These are phyloP conservation scores for Sciurus vulgaris DNA, from an alignment of 2,797 vertebrate species.

Conservation along the genomic window DNA sequence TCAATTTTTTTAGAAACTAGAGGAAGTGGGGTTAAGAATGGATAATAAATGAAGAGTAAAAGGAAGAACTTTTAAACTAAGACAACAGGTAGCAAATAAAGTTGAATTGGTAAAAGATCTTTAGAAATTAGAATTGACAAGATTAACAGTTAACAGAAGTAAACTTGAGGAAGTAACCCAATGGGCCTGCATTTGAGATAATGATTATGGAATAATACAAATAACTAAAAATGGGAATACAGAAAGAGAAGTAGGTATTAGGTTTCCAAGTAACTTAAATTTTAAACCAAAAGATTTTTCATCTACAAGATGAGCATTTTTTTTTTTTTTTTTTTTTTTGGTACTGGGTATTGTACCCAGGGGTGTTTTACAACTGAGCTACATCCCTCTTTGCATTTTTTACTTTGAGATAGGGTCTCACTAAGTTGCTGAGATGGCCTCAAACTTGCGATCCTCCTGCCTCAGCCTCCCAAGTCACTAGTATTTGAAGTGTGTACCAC, in stretches of 20 bases:
- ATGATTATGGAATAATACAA: not conserved
- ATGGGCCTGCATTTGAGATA: not conserved
- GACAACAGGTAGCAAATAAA: not conserved
- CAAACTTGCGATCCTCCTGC: too few relatives aligned
- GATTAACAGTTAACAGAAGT: not conserved
- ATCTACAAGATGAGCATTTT: too few relatives aligned
- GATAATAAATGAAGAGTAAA: slow-evolving; percentile 13
- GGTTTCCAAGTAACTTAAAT: not conserved
- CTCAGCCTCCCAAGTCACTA: too few relatives aligned
- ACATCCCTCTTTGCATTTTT: too few relatives aligned
- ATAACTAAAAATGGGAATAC: not conserved
- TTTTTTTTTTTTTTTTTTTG: too few relatives aligned
- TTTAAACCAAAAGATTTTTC: too few relatives aligned
- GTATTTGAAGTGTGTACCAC: too few relatives aligned
- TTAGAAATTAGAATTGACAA: slow-evolving; percentile 14
- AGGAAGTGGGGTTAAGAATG: not conserved
- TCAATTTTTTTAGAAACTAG: not conserved
- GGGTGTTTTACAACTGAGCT: too few relatives aligned
- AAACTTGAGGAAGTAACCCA: slow-evolving; percentile 52
- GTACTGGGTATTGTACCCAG: too few relatives aligned
- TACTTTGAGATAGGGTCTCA: too few relatives aligned
- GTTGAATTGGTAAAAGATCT: not conserved
- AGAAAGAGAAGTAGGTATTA: not conserved
- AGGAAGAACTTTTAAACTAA: not conserved
- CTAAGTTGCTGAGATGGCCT: too few relatives aligned